Evolutionary conservation across 2,113 vertebrate species (phyloP), one percentile per base, ranked within the genome.

Genomic region (Gadus macrocephalus): DNA sequence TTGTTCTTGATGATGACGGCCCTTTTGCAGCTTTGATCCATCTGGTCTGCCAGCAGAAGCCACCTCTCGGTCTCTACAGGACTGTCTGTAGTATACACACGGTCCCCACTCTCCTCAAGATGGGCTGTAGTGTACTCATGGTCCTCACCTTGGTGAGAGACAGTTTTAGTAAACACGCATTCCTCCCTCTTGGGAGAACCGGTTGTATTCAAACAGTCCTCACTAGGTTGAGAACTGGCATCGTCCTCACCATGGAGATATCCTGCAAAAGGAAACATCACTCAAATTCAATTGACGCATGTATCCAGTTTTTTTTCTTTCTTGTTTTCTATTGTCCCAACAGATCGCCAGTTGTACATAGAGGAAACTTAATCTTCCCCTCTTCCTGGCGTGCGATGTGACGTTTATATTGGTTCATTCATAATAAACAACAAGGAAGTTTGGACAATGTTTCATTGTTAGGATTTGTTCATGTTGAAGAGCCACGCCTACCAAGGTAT

Each of bases 1-100:
- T 80, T 88, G 79, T 87, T 81, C 71, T 85, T 83, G 73, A 87
- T 64, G 74, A 83, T 11, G 22, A 86, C 69, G 0, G 83, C 85
- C 72, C 78, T 83, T 56, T 3, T 58, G 2, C 56, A 66, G 68
- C 80, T 83, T 11, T 69, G 78, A 76, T 87, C 72, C 0, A n/a
- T 80, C 72, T 71, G 63, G 28, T 86, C 85, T 73, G 74, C 79
- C 73, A 84, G 6, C 53, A 84, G 71, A 35, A 81, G 74, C 86
- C 85, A 86, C 76, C 86, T 80, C 15, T 87, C 81, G 15, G 22
- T 67, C 28, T 8, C 56, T 0, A 78, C 75, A 1, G 68, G 79
- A 11, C 64, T 49, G 25, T 6, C 42, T 58, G 68, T 64, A 2
- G 69, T 78, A 72, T 78, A 60, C 28, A 82, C 70, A 64, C 49